Conservation (phyloP, 1,140 invertebrate species). For the Ditylenchus dipsaci region DNA sequence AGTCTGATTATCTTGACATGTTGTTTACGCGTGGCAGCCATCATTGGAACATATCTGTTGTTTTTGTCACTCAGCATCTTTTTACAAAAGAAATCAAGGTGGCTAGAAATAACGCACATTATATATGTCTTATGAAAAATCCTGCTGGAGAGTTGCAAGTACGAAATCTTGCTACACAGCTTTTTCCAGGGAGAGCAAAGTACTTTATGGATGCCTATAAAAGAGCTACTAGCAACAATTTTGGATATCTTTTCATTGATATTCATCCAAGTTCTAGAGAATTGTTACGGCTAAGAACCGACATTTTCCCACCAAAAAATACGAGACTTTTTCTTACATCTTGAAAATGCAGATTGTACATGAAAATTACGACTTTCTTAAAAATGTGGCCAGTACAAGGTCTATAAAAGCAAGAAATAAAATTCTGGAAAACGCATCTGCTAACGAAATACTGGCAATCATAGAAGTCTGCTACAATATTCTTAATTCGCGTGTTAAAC, state of each 20-base stretch:
- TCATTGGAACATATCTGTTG: slow-evolving; percentile 5
- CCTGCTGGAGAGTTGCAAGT: slow-evolving; percentile 3
- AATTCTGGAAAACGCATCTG: neutral
- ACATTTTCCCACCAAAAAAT: slow-evolving; percentile 26
- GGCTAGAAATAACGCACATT: slow-evolving; percentile 8
- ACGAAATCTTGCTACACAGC: slow-evolving; percentile 1
- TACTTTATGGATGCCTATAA: slow-evolving; percentile 29
- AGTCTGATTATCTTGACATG: slow-evolving; percentile 2
- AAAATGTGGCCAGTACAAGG: neutral
- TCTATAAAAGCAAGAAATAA: neutral
- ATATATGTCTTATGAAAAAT: slow-evolving; percentile 6
- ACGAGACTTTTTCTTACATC: neutral
- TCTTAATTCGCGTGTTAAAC: slow-evolving; percentile 6
- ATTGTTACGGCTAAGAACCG: slow-evolving; percentile 4
- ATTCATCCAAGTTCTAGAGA: slow-evolving; percentile 25
- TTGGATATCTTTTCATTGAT: slow-evolving; percentile 17
- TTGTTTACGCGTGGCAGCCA: slow-evolving; percentile 11
- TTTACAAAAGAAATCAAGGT: slow-evolving; percentile 3
- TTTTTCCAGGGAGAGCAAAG: slow-evolving; percentile 10
- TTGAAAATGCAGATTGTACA: slow-evolving; percentile 20
- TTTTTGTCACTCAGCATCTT: slow-evolving; percentile 13
- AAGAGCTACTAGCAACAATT: slow-evolving; percentile 10
- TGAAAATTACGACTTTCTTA: slow-evolving; percentile 6
- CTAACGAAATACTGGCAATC: slow-evolving; percentile 17
- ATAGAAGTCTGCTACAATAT: slow-evolving; percentile 23